A percentile compares a stretch with the other conserved stretches of the same genome.
Evolutionary conservation across 2,888 invertebrate genomes (phyloP).

Genomic region (Acronicta aceris): DNA sequence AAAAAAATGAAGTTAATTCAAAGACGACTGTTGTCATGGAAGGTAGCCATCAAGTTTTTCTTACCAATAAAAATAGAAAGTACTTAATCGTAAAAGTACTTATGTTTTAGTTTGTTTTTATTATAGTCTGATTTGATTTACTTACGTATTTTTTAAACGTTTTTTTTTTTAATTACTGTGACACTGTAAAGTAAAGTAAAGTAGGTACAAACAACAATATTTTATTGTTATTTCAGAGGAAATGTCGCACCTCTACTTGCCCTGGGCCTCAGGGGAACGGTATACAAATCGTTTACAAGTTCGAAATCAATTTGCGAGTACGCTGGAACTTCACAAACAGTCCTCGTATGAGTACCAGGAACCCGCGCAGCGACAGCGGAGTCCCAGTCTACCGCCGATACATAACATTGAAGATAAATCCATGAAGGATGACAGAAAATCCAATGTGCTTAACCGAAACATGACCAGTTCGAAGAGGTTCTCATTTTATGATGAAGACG

Average conservation of each 20-base stretch:
- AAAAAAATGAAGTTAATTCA: constrained; percentile 72
- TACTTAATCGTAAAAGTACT: constrained; percentile 26
- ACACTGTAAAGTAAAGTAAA: constrained; percentile 1
- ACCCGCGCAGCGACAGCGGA: constrained; percentile 85
- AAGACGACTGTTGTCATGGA: constrained; percentile 75
- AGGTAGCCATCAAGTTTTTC: constrained; percentile 66
- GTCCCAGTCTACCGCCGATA: constrained; percentile 92
- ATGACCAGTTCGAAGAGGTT: constrained; percentile 83
- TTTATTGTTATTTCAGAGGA: constrained; percentile 90
- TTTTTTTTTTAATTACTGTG: constrained; percentile 38
- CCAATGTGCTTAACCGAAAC: constrained; percentile 75
- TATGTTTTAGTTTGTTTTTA: constrained; percentile 18
- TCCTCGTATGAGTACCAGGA: constrained; percentile 83
- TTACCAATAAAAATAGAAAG: constrained; percentile 53
- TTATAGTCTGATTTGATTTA: constrained; percentile 18
- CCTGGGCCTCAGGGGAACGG: constrained; percentile 91
- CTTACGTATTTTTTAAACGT: too few species aligned
- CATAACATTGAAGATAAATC: constrained; percentile 77
- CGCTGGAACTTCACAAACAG: constrained; percentile 81
- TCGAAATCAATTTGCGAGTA: constrained; percentile 85
- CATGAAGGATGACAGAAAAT: constrained; percentile 74
- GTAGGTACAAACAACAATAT: constrained; percentile 28
- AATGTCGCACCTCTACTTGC: constrained; percentile 93
- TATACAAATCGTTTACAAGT: constrained; percentile 81
- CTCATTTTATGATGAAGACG: constrained; percentile 86